Evolutionary conservation across 1,140 invertebrate species (phyloP), one percentile per base, ranked within the genome.

Genomic region (Saccostrea echinata): DNA sequence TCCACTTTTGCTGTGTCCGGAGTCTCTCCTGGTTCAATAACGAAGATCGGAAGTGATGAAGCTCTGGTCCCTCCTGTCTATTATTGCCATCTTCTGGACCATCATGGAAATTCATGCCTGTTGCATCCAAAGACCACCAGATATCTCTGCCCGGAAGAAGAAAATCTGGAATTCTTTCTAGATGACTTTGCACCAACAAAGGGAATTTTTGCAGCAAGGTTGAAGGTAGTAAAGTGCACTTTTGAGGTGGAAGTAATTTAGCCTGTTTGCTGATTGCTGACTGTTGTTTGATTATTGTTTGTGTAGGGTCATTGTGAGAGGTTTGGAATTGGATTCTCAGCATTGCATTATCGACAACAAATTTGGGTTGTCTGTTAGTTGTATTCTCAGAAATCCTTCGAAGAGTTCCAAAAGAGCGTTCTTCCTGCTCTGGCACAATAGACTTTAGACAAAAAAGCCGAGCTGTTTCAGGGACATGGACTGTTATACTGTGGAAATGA

Each of bases 341-440:
- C 35, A 86, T 80, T n/a, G 85, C 85, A 86, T 76, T 87, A n/a
- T 21, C 71, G 16, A 87, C 55, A 82, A 87, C 55, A 68, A 82
- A 18, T 51, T 64, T 33, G 11, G 84, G 53, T 18, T 84, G 53
- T 13, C 57, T 24, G 84, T 84, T 84, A 3, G 52, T 84, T 13
- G 84, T 84, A 8, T 35, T 55, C 35, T 87, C 81, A 16, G 80
- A 55, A 33, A 53, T 33, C 27, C 64, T 83, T 43, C 51, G 11
- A 18, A 87, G 4, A 43, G 53, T 57, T 71, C 82, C 55, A 51
- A 87, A 84, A 33, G 21, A 30, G n/a, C 24, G 4, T 55, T 81
- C 68, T 71, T 86, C 64, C 18, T 81, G 35, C n/a, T 76, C 51
- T 30, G 51, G 33, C 24, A 81, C 24, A n/a, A 55, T n/a, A 0